Evolutionary conservation across 2,797 vertebrate species (phyloP).

Genomic region (Cossypha dichroa): DNA sequence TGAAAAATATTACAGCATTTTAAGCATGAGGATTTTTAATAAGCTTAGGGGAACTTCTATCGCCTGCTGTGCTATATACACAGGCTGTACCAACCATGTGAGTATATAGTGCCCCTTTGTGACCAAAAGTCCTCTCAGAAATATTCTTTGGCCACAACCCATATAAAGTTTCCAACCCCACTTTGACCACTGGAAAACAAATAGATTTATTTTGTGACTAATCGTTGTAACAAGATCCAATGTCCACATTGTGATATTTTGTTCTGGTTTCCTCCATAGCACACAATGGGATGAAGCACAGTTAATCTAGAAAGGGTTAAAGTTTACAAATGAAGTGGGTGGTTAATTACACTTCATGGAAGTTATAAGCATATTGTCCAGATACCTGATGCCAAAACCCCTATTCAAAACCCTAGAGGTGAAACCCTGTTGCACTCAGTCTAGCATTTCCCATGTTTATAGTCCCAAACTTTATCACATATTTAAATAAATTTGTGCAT

Average conservation of each 20-base stretch:
- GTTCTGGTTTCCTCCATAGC: constrained; percentile 22
- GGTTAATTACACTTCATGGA: neutral
- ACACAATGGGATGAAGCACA: neutral
- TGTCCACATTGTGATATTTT: constrained; percentile 16
- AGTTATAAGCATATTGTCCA: neutral
- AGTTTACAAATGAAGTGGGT: neutral
- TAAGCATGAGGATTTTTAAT: neutral
- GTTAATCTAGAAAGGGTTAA: constrained; percentile 8
- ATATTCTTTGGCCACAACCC: constrained; percentile 49
- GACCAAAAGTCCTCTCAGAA: constrained; percentile 31
- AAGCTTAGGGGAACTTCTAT: neutral
- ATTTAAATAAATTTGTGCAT: neutral
- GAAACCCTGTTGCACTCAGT: neutral
- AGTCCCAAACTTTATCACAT: neutral
- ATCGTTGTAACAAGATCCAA: constrained; percentile 39
- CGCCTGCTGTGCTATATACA: neutral
- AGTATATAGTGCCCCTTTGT: neutral
- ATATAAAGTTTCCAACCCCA: constrained; percentile 8
- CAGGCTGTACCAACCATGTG: neutral
- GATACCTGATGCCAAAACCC: neutral
- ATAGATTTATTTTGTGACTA: constrained; percentile 44
- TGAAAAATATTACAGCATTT: neutral
- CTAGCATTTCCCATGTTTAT: neutral
- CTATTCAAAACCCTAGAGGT: neutral
- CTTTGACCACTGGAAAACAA: constrained; percentile 40